Evolutionary conservation across 2,797 vertebrate genomes (phyloP).

Genomic region (Cygnus olor): DNA sequence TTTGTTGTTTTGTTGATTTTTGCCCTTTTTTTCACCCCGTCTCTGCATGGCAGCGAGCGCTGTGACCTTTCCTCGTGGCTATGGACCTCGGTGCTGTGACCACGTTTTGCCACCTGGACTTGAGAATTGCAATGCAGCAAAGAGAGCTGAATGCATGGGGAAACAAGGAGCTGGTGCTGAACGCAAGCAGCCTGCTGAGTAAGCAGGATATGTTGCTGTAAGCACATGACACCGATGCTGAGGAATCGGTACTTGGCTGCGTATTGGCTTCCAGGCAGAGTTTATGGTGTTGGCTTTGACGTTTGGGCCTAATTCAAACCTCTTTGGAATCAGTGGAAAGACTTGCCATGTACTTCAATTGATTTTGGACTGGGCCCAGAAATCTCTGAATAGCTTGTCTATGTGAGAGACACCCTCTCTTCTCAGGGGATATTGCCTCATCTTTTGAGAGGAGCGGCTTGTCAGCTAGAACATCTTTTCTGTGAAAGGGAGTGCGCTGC

Average conservation of each 20-base stretch:
- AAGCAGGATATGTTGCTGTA: neutral
- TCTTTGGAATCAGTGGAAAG: slow-evolving; percentile 38
- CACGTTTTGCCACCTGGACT: neutral
- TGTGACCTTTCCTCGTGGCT: neutral
- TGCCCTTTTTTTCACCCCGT: neutral
- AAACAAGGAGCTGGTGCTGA: neutral
- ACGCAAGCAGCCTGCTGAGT: slow-evolving; percentile 25
- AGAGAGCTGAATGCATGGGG: neutral
- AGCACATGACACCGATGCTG: neutral
- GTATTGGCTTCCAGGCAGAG: slow-evolving; percentile 24
- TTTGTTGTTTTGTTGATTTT: slow-evolving; percentile 42
- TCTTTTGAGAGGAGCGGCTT: neutral
- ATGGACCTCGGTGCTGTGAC: neutral
- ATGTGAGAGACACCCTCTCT: neutral
- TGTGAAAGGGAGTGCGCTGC: neutral
- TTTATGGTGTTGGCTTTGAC: slow-evolving; percentile 53
- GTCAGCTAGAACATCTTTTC: neutral
- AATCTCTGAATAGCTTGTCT: slow-evolving; percentile 4
- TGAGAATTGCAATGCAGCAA: slow-evolving; percentile 42
- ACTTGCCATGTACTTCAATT: slow-evolving; percentile 10
- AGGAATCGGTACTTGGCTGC: neutral
- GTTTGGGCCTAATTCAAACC: slow-evolving; percentile 49
- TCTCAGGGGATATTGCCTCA: slow-evolving; percentile 13
- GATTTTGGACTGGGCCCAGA: slow-evolving; percentile 33
- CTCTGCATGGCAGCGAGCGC: neutral